A percentile compares a stretch with the other conserved stretches of the same genome.
These are phyloP conservation scores for Neomonachus schauinslandi DNA, from an alignment of 2,113 vertebrate species.

Conservation along the genomic window DNA sequence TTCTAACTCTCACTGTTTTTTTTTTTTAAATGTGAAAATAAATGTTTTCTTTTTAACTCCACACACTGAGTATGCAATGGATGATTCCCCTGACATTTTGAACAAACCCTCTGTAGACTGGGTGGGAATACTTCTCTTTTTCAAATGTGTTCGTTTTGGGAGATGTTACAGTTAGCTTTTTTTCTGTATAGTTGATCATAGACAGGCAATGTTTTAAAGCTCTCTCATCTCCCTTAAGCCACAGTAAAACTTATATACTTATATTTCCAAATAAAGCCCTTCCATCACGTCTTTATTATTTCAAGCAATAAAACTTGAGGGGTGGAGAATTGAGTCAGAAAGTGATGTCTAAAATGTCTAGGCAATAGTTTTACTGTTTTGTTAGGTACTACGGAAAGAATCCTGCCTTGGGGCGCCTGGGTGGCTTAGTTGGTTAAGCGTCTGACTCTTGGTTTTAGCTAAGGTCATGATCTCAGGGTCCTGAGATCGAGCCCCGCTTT, in stretches of 20 bases:
- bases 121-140: background rate
- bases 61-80: background rate
- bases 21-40: background rate
- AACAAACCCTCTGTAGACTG: background rate
- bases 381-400: background rate
- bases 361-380: background rate
- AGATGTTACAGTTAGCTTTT: background rate
- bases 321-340: background rate
- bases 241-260: background rate
- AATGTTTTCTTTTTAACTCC: background rate
- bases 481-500: background rate
- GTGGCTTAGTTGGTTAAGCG: background rate
- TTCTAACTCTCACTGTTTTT: background rate
- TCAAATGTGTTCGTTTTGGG: background rate
- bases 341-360: background rate
- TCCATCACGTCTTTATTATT: constrained; percentile 17
- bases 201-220: background rate
- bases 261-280: background rate
- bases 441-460: background rate
- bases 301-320: background rate
- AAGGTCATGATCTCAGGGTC: background rate
- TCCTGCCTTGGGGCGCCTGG: background rate
- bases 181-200: constrained; percentile 9
- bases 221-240: background rate
- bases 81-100: background rate